Conservation (phyloP, 2,113 vertebrate genomes). For the Gymnogyps californianus region DNA sequence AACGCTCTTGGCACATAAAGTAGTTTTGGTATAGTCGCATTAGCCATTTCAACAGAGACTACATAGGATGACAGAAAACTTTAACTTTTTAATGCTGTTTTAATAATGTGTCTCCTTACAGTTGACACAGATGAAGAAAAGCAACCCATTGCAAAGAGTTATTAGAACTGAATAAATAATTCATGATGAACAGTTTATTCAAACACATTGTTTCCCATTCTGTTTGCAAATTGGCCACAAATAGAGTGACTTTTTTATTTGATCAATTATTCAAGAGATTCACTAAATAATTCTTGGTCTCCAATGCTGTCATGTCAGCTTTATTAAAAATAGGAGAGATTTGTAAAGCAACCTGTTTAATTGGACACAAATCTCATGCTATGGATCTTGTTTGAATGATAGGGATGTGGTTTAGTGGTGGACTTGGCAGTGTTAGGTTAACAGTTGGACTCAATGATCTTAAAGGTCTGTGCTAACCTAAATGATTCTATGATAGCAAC, state of each 20-base stretch:
- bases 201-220: not conserved
- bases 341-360: not conserved
- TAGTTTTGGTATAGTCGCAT: not conserved
- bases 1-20: not conserved
- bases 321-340: not conserved
- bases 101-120: not conserved
- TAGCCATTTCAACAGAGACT: not conserved
- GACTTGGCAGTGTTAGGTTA: not conserved
- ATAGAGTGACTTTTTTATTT: not conserved
- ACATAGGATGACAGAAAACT: not conserved
- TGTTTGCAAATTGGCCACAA: not conserved
- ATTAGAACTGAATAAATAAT: not conserved
- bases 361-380: not conserved
- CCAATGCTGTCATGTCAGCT: not conserved
- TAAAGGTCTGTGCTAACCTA: not conserved
- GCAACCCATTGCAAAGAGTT: not conserved
- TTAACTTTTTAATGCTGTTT: not conserved
- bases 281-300: not conserved
- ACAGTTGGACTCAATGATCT: not conserved
- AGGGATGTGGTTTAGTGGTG: not conserved
- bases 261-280: not conserved
- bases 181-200: not conserved
- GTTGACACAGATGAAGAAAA: not conserved
- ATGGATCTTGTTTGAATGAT: not conserved
- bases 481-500: not conserved